These are phyloP conservation scores for Pyrrhia umbra DNA, from an alignment of 2,888 invertebrate genomes.

Conservation along the genomic window DNA sequence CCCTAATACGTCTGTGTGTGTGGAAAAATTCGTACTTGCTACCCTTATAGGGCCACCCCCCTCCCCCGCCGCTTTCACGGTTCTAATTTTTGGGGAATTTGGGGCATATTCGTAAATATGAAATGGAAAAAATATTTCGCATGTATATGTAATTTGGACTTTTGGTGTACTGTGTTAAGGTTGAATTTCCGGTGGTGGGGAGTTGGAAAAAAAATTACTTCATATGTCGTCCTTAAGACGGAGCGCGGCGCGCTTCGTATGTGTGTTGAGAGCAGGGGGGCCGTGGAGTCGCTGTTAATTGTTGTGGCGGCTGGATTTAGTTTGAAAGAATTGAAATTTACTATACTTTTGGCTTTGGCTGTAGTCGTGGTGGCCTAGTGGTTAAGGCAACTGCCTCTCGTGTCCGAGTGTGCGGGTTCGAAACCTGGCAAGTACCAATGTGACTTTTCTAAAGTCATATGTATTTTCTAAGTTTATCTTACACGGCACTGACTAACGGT, in stretches of 20 bases:
- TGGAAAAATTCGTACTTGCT: conserved; percentile 79
- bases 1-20: conserved; percentile 62
- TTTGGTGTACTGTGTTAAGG: conserved; percentile 68
- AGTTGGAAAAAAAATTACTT: conserved; percentile 90
- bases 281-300: conserved; percentile 70
- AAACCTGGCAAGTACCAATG: too few species aligned
- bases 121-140: conserved; percentile 90
- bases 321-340: not conserved
- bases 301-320: conserved; percentile 26
- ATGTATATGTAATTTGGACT: conserved; percentile 71
- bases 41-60: conserved; percentile 70
- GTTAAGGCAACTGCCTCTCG: too few species aligned
- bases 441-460: too few species aligned
- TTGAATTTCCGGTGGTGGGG: conserved; percentile 67
- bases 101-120: conserved; percentile 91
- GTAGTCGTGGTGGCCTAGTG: too few species aligned
- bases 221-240: conserved; percentile 91
- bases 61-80: conserved; percentile 87
- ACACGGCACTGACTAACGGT: too few species aligned
- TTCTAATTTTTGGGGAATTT: conserved; percentile 91
- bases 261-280: conserved; percentile 81
- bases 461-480: too few species aligned
- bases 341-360: too few species aligned
- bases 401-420: too few species aligned
- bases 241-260: conserved; percentile 89